Evolutionary conservation across 2,113 vertebrate species (phyloP).

Genomic region (Promerops cafer): DNA sequence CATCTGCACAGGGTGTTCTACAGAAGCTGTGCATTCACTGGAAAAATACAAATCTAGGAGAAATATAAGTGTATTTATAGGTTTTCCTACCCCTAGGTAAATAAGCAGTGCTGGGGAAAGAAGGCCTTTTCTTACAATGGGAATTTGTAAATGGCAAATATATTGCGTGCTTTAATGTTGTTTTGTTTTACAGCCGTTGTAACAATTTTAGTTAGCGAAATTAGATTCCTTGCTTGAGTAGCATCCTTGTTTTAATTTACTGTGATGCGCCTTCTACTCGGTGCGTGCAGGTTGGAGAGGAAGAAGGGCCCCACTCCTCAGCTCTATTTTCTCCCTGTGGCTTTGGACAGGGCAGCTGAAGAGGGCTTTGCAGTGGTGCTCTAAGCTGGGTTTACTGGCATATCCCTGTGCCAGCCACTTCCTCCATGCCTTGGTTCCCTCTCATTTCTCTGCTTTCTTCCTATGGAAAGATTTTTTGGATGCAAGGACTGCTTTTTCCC

Average conservation of each 20-base stretch:
- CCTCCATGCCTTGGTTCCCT: not conserved
- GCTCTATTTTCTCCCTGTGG: fast-evolving
- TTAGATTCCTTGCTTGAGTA: slow-evolving; percentile 27
- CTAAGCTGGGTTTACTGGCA: not conserved
- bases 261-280: not conserved
- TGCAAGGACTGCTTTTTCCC: not conserved
- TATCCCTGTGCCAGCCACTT: not conserved
- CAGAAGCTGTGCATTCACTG: not conserved
- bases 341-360: not conserved
- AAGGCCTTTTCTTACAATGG: fast-evolving
- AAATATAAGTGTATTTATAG: not conserved
- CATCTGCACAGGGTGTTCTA: not conserved
- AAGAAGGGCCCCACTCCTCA: not conserved
- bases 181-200: not conserved
- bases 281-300: not conserved
- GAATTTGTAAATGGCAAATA: not conserved
- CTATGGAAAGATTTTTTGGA: not conserved
- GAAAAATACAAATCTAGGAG: not conserved
- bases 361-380: not conserved
- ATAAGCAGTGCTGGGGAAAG: not conserved
- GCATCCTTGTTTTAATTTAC: slow-evolving; percentile 15
- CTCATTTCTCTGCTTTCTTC: not conserved
- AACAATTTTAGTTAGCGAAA: not conserved
- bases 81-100: not conserved
- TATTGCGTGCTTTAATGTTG: not conserved